These are phyloP conservation scores for Gallinago jamesoni DNA, from an alignment of 2,113 vertebrate genomes.

Conservation along the genomic window DNA sequence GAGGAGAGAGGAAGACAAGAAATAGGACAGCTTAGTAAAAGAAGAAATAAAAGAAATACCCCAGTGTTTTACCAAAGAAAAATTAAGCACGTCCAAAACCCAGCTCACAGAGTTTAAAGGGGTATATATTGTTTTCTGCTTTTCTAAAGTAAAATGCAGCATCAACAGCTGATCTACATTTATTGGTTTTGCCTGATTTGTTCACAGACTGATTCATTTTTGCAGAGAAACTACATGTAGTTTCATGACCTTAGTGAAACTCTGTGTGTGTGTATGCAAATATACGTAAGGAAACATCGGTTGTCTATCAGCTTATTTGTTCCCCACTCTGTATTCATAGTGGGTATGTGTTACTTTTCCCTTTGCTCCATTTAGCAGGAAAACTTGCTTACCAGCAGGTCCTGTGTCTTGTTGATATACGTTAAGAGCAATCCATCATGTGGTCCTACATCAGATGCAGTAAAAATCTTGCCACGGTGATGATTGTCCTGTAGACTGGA, in stretches of 20 bases:
- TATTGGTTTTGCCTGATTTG: neutral
- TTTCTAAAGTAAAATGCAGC: neutral
- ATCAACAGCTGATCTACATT: neutral
- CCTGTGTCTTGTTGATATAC: slow-evolving; percentile 56
- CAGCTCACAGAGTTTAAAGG: neutral
- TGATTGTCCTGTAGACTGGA: neutral
- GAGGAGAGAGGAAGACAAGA: neutral
- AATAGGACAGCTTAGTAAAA: neutral
- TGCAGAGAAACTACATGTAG: neutral
- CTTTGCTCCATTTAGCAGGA: neutral
- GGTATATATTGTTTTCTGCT: neutral
- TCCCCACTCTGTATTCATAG: neutral
- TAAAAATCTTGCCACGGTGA: neutral
- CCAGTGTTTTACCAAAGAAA: neutral
- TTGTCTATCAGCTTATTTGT: neutral
- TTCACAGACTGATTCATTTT: neutral
- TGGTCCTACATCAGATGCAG: neutral
- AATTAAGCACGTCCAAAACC: neutral
- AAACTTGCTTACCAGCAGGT: slow-evolving; percentile 63
- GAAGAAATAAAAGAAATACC: neutral
- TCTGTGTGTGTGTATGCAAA: neutral
- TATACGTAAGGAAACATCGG: neutral
- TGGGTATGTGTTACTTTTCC: neutral
- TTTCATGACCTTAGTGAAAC: neutral
- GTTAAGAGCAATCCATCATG: slow-evolving; percentile 61